These are phyloP conservation scores for Ferdinandea cuprea DNA, from an alignment of 2,888 invertebrate species.

Conservation along the genomic window DNA sequence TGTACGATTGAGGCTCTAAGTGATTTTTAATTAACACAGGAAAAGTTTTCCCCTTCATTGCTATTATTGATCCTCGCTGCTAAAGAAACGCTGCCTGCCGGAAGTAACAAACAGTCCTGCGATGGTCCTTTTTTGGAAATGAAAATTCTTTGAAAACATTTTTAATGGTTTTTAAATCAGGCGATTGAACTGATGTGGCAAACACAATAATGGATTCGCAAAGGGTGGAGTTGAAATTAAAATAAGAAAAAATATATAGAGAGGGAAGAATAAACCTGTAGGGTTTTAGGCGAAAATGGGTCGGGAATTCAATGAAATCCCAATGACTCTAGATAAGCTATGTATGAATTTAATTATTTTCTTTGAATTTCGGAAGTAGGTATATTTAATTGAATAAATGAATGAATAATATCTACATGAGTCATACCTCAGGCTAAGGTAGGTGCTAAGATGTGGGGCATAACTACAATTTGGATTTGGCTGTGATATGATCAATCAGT, in stretches of 20 bases:
- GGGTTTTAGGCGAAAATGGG: background rate
- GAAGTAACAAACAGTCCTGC: slow-evolving; percentile 7
- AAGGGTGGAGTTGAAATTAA: slow-evolving; percentile 12
- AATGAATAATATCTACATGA: no score
- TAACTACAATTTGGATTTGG: no score
- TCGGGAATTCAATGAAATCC: background rate
- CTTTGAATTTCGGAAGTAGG: no score
- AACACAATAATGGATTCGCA: slow-evolving; percentile 1
- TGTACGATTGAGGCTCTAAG: background rate
- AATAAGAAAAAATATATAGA: background rate
- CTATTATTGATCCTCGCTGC: slow-evolving; percentile 14
- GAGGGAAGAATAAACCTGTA: background rate
- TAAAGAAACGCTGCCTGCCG: background rate
- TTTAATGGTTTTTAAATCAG: slow-evolving; percentile 42
- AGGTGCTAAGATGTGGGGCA: no score
- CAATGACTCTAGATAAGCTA: background rate
- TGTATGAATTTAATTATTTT: background rate
- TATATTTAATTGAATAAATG: no score
- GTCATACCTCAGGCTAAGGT: no score
- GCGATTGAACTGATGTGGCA: slow-evolving; percentile 26
- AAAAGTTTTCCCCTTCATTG: slow-evolving; percentile 1
- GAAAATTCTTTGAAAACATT: slow-evolving; percentile 34
- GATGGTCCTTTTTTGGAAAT: slow-evolving; percentile 16
- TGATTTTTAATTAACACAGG: slow-evolving; percentile 42
- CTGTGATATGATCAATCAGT: no score